Evolutionary conservation across 2,113 vertebrate species (phyloP).

Genomic region (Dermatemys mawii): DNA sequence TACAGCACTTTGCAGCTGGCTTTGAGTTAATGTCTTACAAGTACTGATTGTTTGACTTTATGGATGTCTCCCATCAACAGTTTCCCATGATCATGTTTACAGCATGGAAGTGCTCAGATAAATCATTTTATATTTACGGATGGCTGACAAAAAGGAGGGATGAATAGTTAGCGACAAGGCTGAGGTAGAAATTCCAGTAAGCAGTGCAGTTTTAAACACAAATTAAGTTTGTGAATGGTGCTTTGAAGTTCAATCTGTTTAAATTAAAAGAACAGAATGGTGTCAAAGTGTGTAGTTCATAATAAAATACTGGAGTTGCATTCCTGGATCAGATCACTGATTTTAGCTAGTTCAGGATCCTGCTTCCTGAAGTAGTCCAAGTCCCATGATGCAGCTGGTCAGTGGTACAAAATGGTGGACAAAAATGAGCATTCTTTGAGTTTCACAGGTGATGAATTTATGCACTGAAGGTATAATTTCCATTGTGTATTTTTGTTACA

Average conservation of each 20-base stretch:
- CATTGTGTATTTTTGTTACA: not conserved
- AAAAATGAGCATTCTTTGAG: too few species aligned
- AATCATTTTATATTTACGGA: slow-evolving; percentile 53
- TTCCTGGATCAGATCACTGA: not conserved
- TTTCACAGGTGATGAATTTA: too few species aligned
- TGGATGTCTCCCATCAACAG: slow-evolving; percentile 15
- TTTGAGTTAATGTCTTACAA: slow-evolving; percentile 60
- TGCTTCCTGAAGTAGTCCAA: not conserved
- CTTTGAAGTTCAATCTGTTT: slow-evolving; percentile 9
- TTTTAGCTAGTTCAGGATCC: not conserved
- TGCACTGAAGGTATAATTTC: not conserved
- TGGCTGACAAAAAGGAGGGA: not conserved
- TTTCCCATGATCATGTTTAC: slow-evolving; percentile 41
- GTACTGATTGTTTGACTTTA: slow-evolving; percentile 51
- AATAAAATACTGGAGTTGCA: not conserved
- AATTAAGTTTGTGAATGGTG: slow-evolving; percentile 10
- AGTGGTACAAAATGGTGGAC: too few species aligned
- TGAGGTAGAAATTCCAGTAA: slow-evolving; percentile 37
- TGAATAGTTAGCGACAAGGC: slow-evolving; percentile 11
- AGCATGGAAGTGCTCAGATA: not conserved
- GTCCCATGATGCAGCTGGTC: too few species aligned
- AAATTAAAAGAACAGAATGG: slow-evolving; percentile 8
- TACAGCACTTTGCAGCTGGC: slow-evolving; percentile 11
- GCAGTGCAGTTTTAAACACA: not conserved
- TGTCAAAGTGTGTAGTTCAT: not conserved